phyloP scores from a whole-genome alignment of 2,797 vertebrate species.

The Girardinus metallicus region DNA sequence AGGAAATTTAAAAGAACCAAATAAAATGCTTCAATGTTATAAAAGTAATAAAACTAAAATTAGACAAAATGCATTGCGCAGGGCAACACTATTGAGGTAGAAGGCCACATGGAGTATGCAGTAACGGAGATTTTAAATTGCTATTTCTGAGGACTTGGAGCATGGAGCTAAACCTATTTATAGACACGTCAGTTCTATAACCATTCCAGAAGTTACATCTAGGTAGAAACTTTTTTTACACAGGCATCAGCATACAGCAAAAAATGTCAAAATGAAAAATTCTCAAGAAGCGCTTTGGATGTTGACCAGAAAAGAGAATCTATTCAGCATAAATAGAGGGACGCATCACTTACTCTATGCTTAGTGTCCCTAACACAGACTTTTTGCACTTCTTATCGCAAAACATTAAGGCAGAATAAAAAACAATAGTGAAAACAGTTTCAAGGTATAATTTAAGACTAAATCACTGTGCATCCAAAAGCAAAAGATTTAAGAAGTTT shows the following conservation, averaged over 20 bases:
- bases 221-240: not conserved
- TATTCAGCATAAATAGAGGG: not conserved
- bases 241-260: not conserved
- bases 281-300: not conserved
- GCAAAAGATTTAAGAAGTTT: not conserved
- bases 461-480: not conserved
- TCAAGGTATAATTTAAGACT: not conserved
- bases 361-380: not conserved
- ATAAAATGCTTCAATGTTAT: not conserved
- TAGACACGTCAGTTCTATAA: not conserved
- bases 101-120: not conserved
- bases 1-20: no score
- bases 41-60: not conserved
- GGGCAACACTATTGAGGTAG: not conserved
- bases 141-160: not conserved
- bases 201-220: not conserved
- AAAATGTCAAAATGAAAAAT: not conserved
- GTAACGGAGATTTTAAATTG: not conserved
- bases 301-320: not conserved
- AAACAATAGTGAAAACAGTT: not conserved
- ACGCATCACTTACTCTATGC: not conserved
- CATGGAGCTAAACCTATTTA: no score
- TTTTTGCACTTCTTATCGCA: not conserved
- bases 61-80: not conserved
- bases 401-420: not conserved